These are phyloP conservation scores for Rhegmatorhina hoffmannsi DNA, from an alignment of 2,113 vertebrate genomes.

Conservation along the genomic window DNA sequence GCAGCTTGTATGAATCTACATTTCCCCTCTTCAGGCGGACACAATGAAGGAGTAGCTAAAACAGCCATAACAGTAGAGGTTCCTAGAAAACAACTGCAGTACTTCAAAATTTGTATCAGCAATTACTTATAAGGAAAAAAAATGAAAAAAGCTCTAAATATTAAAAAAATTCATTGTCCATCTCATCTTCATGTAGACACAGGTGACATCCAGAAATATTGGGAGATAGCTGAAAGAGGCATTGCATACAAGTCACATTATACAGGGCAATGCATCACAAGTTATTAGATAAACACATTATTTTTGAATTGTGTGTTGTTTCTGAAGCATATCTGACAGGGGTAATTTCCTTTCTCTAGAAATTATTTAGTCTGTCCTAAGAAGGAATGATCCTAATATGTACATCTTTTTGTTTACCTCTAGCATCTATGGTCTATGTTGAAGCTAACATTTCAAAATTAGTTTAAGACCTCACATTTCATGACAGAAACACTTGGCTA, in stretches of 20 bases:
- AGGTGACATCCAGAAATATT: neutral
- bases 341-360: neutral
- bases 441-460: neutral
- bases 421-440: neutral
- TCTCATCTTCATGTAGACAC: neutral
- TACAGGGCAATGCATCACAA: neutral
- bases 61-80: neutral
- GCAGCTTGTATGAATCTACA: neutral
- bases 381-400: neutral
- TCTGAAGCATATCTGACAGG: neutral
- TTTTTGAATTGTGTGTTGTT: neutral
- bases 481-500: neutral
- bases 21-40: neutral
- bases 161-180: neutral
- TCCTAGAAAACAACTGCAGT: neutral
- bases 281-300: neutral
- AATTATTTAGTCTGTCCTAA: neutral
- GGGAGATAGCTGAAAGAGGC: neutral
- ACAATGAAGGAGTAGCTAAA: neutral
- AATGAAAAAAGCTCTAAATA: neutral
- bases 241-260: neutral
- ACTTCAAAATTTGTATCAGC: neutral
- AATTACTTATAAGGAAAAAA: neutral
- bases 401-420: neutral
- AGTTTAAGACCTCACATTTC: neutral